Evolutionary conservation across 2,113 vertebrate species (phyloP), one percentile per base, ranked within the genome.

Genomic region (Oophaga pumilio): DNA sequence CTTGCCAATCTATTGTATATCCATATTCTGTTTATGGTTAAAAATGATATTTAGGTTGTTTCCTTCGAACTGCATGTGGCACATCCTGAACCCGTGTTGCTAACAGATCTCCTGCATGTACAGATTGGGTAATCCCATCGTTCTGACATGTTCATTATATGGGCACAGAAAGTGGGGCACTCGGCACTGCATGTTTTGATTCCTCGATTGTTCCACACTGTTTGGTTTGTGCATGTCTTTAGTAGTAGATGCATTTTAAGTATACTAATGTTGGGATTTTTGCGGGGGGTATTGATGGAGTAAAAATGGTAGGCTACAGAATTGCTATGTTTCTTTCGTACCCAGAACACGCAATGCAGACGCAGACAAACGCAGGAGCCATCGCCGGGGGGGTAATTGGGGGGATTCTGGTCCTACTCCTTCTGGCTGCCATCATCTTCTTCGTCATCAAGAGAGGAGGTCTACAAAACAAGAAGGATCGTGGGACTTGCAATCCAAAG

Each of bases 331-430:
- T 87, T 89, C 90, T 93, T 88, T 91, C 90, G 92, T 91, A 93
- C 92, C 93, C 93, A 91, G 95, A 97, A 94, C 96, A 92, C 93
- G 94, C 94, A 88, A 90, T 90, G 92, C 91, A 90, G 93, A 90
- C 91, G 76, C 89, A 88, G 89, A 87, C 92, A 26, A 93, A 94
- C 92, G 90, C 90, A 0, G 96, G 96, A 83, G 93, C 96, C 84
- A 92, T 97, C 90, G 96, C 95, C 4, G 96, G 95, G 89, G 96
- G 95, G 74, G 93, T 96, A 90, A 96, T 97, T 90, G 96, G 95
- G 90, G 95, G 94, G 89, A 92, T 96, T 76, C 94, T 97, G 91
- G 95, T 95, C 89, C 89, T 97, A 83, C 93, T 96, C 86, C 91
- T 97, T 90, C 92, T 97, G n/a, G 93, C 91, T 15, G 91, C 91